Evolutionary conservation across 2,797 vertebrate species (phyloP).

Genomic region (Onychomys leucogaster): DNA sequence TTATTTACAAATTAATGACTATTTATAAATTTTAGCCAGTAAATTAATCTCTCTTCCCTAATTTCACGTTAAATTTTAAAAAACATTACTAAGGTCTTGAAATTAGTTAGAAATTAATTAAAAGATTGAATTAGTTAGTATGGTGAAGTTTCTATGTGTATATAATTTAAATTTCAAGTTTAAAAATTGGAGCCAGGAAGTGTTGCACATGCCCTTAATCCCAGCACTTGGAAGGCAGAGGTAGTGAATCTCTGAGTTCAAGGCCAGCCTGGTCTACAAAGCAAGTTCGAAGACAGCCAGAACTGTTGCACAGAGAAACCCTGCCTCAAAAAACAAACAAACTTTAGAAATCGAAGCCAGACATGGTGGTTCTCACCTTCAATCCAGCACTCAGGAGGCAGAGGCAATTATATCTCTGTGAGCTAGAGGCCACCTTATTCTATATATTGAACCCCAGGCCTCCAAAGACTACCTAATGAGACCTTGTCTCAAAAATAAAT

Average conservation of each 20-base stretch:
- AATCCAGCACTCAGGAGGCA: no score
- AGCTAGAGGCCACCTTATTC: no score
- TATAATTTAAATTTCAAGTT: not conserved
- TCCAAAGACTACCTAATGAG: no score
- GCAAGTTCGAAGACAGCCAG: not conserved
- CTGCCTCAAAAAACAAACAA: not conserved
- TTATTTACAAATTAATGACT: conserved; percentile 40
- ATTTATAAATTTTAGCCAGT: conserved; percentile 45
- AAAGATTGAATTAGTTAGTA: not conserved
- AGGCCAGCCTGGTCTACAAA: not conserved
- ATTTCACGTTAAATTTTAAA: not conserved
- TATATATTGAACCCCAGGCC: no score
- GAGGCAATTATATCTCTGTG: no score
- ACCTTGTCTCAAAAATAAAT: no score
- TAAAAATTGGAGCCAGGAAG: conserved; percentile 14
- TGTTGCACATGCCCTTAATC: not conserved
- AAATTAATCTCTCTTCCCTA: not conserved
- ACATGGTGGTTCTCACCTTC: no score
- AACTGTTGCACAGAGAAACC: no score
- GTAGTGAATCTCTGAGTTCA: not conserved
- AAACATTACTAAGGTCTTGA: not conserved
- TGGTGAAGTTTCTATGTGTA: conserved; percentile 41
- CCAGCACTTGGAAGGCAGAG: not conserved
- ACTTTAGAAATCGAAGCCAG: not conserved
- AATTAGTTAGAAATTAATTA: conserved; percentile 7